phyloP scores from a whole-genome alignment of 2,888 invertebrate species.

The Ethmia dodecea region DNA sequence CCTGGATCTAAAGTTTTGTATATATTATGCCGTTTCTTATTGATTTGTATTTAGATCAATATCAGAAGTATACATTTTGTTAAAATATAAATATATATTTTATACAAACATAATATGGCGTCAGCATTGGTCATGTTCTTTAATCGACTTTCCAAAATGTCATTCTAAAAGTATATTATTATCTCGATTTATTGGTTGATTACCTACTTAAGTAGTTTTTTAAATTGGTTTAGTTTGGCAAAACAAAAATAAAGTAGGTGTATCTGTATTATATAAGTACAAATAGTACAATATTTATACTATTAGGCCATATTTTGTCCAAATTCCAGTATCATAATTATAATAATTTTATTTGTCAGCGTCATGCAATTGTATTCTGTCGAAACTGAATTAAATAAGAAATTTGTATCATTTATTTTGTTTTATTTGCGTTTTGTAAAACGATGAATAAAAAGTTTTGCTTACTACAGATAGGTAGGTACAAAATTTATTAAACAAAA shows the following conservation, averaged over 20 bases:
- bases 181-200: no score
- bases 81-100: slow-evolving; percentile 35
- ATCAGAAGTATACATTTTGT: slow-evolving; percentile 54
- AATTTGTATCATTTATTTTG: slow-evolving; percentile 47
- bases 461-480: no score
- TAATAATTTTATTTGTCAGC: slow-evolving; percentile 51
- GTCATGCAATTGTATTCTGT: slow-evolving; percentile 59
- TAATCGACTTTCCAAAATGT: no score
- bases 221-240: no score
- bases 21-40: slow-evolving; percentile 30
- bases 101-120: background rate
- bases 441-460: no score
- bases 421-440: slow-evolving; percentile 1
- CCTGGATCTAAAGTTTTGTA: slow-evolving; percentile 46
- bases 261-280: no score
- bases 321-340: slow-evolving; percentile 46
- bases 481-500: no score
- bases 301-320: no score
- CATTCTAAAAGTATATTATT: no score
- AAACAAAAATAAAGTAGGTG: no score
- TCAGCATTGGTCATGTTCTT: slow-evolving; percentile 29
- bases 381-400: slow-evolving; percentile 59
- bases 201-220: no score
- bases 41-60: slow-evolving; percentile 51
- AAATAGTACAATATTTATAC: slow-evolving; percentile 30